phyloP scores from a whole-genome alignment of 2,113 vertebrate species.

The Melanotaenia duboulayi region DNA sequence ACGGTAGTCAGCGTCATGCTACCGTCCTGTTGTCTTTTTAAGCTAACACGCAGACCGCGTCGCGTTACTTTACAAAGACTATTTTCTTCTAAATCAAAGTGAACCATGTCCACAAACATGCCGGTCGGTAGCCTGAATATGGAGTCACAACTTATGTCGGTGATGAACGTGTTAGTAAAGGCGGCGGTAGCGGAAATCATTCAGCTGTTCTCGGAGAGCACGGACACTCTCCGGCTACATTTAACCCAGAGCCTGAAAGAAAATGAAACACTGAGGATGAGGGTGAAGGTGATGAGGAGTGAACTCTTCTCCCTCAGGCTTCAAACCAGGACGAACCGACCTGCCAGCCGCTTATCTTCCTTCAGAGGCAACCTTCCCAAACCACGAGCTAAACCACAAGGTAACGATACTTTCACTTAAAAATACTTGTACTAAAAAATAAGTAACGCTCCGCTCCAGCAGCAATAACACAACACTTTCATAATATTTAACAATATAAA shows the following conservation, averaged over 20 bases:
- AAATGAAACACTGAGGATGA: constrained; percentile 73
- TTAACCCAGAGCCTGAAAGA: constrained; percentile 75
- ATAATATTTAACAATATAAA: too few relatives aligned
- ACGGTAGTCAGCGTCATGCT: constrained; percentile 61
- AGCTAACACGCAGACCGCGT: constrained; percentile 24
- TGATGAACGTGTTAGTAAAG: constrained; percentile 79
- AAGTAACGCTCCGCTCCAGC: background rate
- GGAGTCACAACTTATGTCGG: constrained; percentile 76
- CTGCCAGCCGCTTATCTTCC: constrained; percentile 62
- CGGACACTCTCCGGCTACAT: constrained; percentile 65
- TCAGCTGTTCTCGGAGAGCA: constrained; percentile 77
- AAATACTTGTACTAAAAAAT: background rate
- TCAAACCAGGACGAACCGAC: constrained; percentile 67
- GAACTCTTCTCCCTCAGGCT: constrained; percentile 75
- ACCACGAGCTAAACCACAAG: constrained; percentile 56
- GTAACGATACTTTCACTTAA: constrained; percentile 28
- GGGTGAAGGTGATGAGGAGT: constrained; percentile 77
- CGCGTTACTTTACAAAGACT: background rate
- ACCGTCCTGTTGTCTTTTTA: constrained; percentile 37
- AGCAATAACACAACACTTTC: too few relatives aligned
- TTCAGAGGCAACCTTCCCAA: constrained; percentile 45
- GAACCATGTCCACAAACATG: constrained; percentile 63
- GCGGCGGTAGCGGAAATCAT: constrained; percentile 75
- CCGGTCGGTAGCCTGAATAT: constrained; percentile 47
- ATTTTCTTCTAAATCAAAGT: background rate